Evolutionary conservation across 2,797 vertebrate genomes (phyloP).

Genomic region (Varecia variegata): DNA sequence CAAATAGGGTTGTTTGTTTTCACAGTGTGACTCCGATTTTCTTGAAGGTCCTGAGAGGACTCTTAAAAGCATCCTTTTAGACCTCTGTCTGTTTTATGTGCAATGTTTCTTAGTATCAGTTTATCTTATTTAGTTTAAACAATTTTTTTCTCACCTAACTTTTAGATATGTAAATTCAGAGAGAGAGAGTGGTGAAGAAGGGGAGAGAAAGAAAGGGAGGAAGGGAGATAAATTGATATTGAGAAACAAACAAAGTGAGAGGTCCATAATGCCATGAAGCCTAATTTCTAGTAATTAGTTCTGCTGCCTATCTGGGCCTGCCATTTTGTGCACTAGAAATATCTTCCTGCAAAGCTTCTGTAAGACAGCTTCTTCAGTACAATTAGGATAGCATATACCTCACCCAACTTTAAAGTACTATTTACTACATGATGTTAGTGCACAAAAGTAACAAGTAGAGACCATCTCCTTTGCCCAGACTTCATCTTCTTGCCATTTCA

Average conservation of each 20-base stretch:
- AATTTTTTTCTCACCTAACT: not conserved
- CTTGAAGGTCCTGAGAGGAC: not conserved
- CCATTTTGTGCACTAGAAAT: not conserved
- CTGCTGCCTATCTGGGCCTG: not conserved
- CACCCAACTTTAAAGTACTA: not conserved
- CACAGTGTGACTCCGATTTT: not conserved
- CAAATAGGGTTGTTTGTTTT: not conserved
- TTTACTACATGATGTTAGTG: not conserved
- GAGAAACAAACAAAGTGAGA: not conserved
- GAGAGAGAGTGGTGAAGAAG: not conserved
- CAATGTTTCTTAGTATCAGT: not conserved
- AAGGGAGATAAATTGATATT: not conserved
- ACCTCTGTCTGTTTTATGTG: not conserved
- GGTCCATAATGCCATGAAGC: not conserved
- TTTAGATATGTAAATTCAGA: slow-evolving; percentile 23
- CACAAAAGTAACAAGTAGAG: not conserved
- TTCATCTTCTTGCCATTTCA: not conserved
- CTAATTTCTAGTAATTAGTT: not conserved
- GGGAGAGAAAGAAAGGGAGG: not conserved
- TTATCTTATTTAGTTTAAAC: not conserved
- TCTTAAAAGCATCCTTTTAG: not conserved
- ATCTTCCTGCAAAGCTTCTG: not conserved
- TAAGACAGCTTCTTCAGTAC: not conserved
- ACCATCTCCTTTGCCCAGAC: not conserved
- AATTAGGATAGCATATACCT: not conserved